Percentiles rank a stretch among this genome's conserved stretches.
Evolutionary conservation across 2,113 vertebrate genomes (phyloP).

Genomic region (Peromyscus leucopus): DNA sequence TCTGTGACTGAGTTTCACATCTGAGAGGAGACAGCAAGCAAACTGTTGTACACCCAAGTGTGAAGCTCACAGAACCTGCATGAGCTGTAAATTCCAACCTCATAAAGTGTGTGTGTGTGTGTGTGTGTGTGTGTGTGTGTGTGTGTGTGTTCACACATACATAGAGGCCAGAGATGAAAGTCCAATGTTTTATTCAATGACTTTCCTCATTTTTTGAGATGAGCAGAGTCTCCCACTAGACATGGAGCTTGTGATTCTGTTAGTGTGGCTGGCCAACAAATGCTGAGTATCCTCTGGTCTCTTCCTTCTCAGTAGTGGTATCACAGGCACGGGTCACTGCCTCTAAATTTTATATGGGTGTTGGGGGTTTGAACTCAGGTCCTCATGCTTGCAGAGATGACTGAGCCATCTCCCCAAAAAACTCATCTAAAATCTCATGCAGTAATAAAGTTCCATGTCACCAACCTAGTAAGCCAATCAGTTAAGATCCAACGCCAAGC

Average conservation of each 20-base stretch:
- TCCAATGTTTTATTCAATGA: neutral
- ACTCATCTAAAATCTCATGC: neutral
- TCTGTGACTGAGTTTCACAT: neutral
- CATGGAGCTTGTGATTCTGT: neutral
- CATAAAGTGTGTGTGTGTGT: neutral
- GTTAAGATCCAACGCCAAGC: neutral
- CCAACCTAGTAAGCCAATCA: neutral
- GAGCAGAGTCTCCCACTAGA: neutral
- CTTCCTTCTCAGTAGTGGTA: neutral
- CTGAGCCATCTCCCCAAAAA: neutral
- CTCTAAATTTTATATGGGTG: neutral
- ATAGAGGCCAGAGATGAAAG: neutral
- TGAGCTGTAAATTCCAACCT: neutral
- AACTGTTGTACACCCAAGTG: neutral
- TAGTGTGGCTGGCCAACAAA: too few species aligned
- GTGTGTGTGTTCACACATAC: neutral
- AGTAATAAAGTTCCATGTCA: neutral
- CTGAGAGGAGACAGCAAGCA: neutral
- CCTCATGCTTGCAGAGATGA: neutral
- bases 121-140: neutral
- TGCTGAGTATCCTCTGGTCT: too few species aligned
- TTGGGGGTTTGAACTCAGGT: neutral
- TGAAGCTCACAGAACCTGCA: neutral
- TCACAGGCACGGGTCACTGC: neutral
- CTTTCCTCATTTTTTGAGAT: neutral